Base-by-base conservation (phyloP, 2,113 vertebrate genomes). In the Oncorhynchus clarkii region DNA sequence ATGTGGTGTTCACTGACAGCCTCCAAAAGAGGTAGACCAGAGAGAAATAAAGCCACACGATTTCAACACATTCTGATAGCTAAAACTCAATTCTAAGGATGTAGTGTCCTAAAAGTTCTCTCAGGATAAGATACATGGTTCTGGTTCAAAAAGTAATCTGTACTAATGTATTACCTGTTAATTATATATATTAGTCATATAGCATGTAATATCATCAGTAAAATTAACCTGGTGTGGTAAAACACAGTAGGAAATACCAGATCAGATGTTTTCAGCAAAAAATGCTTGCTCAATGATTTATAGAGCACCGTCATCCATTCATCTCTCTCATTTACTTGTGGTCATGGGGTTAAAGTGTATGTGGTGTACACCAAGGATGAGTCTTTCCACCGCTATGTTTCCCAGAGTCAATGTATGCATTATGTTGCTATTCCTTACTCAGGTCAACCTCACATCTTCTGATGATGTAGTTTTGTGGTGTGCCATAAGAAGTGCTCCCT, bases 401-500 rank as follows among this genome's bases (percentile, higher is more conserved):
- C 72, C 72, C 31, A 16, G 69, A 49, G 57, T 48, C 69, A 64
- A 69, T 27, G 48, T 39, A 70, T 64, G 62, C n/a, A 59, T 48
- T 29, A 26, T 64, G 27, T n/a, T 59, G 69, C 27, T 69, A 70
- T 54, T 74, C 31, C 78, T 66, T 31, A 60, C 57, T 83, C 81
- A 65, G 39, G 74, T 77, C 72, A 75, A 60, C 67, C 70, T 83
- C 51, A 31, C 81, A 78, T 75, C 27, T 72, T 67, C 26, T 73
- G 73, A 57, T 84, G 86, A 79, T 72, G 67, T 88, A 83, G 85
- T 77, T 71, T 22, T 76, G 87, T n/a, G 87, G 84, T 74, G 1
- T 69, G 27, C 78, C 75, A 22, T 72, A 29, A 71, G 70, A 24
- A 54, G 12, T 3, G 49, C 70, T 29, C 48, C 62, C 51, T 74